Evolutionary conservation across 2,888 invertebrate genomes (phyloP), one percentile per base, ranked within the genome.

Genomic region (Magallana nippona): DNA sequence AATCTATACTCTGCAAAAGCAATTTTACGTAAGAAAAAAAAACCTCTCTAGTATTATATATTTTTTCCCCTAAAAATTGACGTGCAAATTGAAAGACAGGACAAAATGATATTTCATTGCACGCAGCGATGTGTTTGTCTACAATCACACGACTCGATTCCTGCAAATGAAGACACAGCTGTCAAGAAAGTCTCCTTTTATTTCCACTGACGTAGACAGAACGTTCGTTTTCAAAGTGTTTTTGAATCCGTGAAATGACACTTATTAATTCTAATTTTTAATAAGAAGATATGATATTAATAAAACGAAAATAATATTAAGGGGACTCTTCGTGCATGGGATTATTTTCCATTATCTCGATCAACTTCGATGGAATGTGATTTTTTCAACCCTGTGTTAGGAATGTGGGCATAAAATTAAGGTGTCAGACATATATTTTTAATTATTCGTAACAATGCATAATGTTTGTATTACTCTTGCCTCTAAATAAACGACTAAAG

Each of bases 381-480:
- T 71, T 22, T 63, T 19, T 19, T 22, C 27, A 19, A 22, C 19
- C 27, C 71, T 71, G 22, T 22, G 22, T 32, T 71, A 27, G 71
- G 71, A 71, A 71, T 71, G 32, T 71, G 3, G 71, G 27, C 22
- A 11, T 15, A 22, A 71, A 71, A 71, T 71, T 71, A 71, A 71
- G 71, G 71, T 71, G 71, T 71, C 71, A 71, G 32, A 71, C 71
- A 15, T 11, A 22, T 32, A 22, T 32, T 71, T 71, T 15, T 71
- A 32, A 71, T 71, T 71, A 71, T 27, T 11, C 22, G 1, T 71
- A 27, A 71, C 71, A 71, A 71, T 27, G 32, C 71, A 71, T 27
- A 11, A 71, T 71, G 13, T 71, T 71, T 71, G 15, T 71, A 27
- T 44, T 19, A 60, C n/a, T n/a, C 60, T 19, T 60, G 10, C 60